Evolutionary conservation across 2,797 vertebrate species (phyloP).

Genomic region (Phataginus tetradactyla): DNA sequence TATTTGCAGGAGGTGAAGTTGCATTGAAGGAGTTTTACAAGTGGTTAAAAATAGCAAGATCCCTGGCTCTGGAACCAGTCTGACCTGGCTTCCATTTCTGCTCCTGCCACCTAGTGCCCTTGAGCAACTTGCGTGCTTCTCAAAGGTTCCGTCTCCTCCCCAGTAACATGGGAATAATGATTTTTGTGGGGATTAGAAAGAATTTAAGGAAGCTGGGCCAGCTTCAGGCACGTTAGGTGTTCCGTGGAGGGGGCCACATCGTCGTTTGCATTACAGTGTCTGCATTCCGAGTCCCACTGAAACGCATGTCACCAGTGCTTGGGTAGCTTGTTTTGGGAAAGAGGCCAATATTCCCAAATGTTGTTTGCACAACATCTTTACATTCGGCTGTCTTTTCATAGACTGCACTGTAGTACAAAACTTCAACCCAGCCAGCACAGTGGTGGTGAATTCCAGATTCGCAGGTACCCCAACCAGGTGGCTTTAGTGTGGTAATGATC

Average conservation of each 20-base stretch:
- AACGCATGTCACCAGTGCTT: conserved; percentile 1
- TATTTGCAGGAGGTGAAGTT: conserved; percentile 49
- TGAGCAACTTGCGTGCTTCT: not conserved
- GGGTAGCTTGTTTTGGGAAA: conserved; percentile 30
- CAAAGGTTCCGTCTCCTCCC: not conserved
- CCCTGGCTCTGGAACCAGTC: not conserved
- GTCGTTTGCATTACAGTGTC: not conserved
- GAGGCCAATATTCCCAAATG: not conserved
- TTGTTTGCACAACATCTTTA: conserved; percentile 23
- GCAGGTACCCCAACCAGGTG: not conserved
- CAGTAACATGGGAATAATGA: not conserved
- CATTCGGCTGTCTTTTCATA: conserved; percentile 8
- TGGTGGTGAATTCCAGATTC: not conserved
- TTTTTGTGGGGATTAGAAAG: not conserved
- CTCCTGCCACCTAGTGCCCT: not conserved
- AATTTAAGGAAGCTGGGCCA: not conserved
- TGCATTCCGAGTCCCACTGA: not conserved
- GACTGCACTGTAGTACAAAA: not conserved
- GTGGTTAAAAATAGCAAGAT: conserved; percentile 47
- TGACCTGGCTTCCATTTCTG: not conserved
- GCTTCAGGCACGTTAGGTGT: not conserved
- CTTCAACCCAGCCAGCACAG: not conserved
- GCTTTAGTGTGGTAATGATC: not conserved
- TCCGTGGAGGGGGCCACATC: not conserved
- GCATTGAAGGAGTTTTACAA: not conserved